Conservation (phyloP, 2,797 vertebrate species). For the Numenius phaeopus region DNA sequence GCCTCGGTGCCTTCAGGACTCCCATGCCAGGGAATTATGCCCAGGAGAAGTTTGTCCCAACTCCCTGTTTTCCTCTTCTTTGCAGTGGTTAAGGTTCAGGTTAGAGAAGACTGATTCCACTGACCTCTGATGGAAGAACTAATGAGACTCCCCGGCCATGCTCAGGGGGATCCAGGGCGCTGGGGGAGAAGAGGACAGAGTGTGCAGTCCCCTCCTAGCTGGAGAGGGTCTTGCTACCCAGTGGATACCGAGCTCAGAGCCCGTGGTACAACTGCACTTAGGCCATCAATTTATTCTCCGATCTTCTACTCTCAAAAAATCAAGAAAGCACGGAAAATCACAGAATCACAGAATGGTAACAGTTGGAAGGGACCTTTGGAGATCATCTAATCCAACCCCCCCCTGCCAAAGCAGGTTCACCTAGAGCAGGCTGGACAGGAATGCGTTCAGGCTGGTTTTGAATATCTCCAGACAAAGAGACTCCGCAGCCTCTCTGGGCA, state of each 20-base stretch:
- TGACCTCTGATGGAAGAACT: not conserved
- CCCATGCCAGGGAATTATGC: not conserved
- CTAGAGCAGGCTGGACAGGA: not conserved
- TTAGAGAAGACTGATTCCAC: not conserved
- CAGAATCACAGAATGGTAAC: not conserved
- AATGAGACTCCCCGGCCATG: not conserved
- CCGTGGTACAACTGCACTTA: not conserved
- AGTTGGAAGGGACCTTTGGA: not conserved
- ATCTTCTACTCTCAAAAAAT: not conserved
- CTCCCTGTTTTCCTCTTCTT: not conserved
- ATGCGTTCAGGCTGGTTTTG: not conserved
- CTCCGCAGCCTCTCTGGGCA: not conserved
- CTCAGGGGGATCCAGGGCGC: fast-evolving
- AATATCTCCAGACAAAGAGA: not conserved
- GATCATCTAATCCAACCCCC: not conserved
- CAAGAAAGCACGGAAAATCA: not conserved
- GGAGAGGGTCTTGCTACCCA: not conserved
- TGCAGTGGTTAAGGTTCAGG: not conserved
- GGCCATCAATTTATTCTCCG: not conserved
- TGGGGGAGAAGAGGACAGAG: not conserved
- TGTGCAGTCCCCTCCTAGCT: fast-evolving
- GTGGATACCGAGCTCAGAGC: not conserved
- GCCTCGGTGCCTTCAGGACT: not conserved
- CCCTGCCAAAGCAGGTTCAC: not conserved
- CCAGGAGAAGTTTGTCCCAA: not conserved